Evolutionary conservation across 2,113 vertebrate species (phyloP).

Genomic region (Tragelaphus strepsiceros): DNA sequence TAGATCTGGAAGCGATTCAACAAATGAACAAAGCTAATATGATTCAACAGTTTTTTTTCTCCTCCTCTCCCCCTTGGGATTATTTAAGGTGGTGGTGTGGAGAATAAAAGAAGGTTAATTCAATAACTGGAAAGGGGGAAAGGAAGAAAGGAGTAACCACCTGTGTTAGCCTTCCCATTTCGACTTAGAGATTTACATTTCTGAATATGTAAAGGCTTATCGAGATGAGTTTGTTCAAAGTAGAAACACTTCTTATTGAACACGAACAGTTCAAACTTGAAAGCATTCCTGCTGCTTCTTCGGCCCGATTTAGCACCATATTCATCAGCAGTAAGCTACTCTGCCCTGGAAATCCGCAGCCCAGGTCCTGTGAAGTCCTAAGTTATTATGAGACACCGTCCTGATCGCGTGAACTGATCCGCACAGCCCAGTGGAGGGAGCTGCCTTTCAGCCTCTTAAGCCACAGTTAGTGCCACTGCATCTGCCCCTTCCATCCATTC

Average conservation of each 20-base stretch:
- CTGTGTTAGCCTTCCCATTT: conserved; percentile 53
- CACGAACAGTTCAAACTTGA: conserved; percentile 4
- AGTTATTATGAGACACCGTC: background rate
- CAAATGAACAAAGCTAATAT: conserved; percentile 75
- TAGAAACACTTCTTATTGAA: background rate
- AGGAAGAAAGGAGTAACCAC: conserved; percentile 45
- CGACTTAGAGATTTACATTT: conserved; percentile 37
- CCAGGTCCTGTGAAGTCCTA: background rate
- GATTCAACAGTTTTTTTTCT: conserved; percentile 75
- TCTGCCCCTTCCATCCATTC: conserved; percentile 20
- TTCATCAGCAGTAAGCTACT: background rate
- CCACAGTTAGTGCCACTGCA: conserved; percentile 51
- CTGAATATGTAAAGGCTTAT: conserved; percentile 11
- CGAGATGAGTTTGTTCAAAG: background rate
- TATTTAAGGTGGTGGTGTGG: conserved; percentile 70
- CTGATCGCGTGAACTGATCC: background rate
- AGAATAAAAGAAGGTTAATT: conserved; percentile 63
- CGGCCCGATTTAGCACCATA: background rate
- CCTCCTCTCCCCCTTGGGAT: conserved; percentile 43
- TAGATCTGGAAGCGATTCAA: conserved; percentile 76
- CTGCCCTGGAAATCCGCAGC: background rate
- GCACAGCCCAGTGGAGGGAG: background rate
- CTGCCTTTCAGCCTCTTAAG: conserved; percentile 53
- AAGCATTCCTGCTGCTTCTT: background rate
- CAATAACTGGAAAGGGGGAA: conserved; percentile 40